Evolutionary conservation across 2,797 vertebrate genomes (phyloP).

Genomic region (Carapus acus): DNA sequence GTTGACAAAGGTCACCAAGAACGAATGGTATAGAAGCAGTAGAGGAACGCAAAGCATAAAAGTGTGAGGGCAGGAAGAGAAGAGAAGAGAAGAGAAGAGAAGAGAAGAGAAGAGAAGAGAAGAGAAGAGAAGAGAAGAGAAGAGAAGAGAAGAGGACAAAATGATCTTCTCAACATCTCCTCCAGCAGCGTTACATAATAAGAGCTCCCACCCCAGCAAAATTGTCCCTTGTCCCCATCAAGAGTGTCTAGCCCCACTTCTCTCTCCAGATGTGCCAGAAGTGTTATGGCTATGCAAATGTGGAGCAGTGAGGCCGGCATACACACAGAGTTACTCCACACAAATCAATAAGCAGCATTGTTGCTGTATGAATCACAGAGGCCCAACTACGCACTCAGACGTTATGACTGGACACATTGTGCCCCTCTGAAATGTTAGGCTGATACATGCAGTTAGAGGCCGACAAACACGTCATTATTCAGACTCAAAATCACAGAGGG

Average conservation of each 20-base stretch:
- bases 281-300: slow-evolving; percentile 2
- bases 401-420: not conserved
- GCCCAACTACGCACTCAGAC: not conserved
- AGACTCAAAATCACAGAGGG: not conserved
- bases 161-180: no score
- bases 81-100: not conserved
- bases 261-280: slow-evolving; percentile 5
- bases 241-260: not conserved
- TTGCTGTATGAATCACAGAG: slow-evolving; percentile 16
- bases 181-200: no score
- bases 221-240: not conserved
- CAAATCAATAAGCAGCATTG: slow-evolving; percentile 7
- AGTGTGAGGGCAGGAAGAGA: no score
- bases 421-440: slow-evolving; percentile 8
- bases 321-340: slow-evolving; percentile 17
- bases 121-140: slow-evolving; percentile 10
- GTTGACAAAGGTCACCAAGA: not conserved
- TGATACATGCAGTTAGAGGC: slow-evolving; percentile 16
- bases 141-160: not conserved
- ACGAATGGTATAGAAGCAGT: not conserved
- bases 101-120: not conserved
- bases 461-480: slow-evolving; percentile 16
- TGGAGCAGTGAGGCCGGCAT: not conserved
- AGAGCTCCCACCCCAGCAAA: not conserved
- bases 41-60: no score